phyloP scores from a whole-genome alignment of 1,140 invertebrate species.

The Pinna nobilis region DNA sequence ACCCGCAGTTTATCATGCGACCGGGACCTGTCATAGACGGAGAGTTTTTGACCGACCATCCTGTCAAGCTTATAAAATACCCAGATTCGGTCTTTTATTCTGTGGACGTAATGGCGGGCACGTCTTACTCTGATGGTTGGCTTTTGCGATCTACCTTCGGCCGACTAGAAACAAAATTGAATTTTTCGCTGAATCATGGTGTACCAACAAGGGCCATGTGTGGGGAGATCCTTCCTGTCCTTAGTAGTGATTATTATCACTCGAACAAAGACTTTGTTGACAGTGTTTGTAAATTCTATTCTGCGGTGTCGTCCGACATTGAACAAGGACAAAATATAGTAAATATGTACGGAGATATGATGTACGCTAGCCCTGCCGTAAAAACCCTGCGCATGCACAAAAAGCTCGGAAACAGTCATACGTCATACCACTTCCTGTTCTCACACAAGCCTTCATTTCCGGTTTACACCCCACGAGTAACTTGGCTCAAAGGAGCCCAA shows the following conservation, averaged over 20 bases:
- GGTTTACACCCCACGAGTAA: neutral
- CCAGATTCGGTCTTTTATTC: neutral
- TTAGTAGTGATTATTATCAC: conserved; percentile 42
- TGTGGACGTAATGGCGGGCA: conserved; percentile 45
- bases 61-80: conserved; percentile 16
- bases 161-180: conserved; percentile 13
- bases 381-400: conserved; percentile 27
- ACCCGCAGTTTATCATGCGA: conserved; percentile 18
- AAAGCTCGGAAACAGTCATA: neutral
- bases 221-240: conserved; percentile 20
- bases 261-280: conserved; percentile 16
- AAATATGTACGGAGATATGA: conserved; percentile 50
- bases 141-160: conserved; percentile 27
- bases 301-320: neutral
- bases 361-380: conserved; percentile 41
- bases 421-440: conserved; percentile 43
- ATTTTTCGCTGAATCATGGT: conserved; percentile 31
- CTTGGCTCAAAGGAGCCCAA: conserved; percentile 42
- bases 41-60: conserved; percentile 26
- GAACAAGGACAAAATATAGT: conserved; percentile 38
- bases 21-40: conserved; percentile 43
- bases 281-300: conserved; percentile 36
- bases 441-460: conserved; percentile 16
- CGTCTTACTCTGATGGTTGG: conserved; percentile 44
- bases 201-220: conserved; percentile 40